These are phyloP conservation scores for Cichlasoma orientale DNA, from an alignment of 2,797 vertebrate species.

Conservation along the genomic window DNA sequence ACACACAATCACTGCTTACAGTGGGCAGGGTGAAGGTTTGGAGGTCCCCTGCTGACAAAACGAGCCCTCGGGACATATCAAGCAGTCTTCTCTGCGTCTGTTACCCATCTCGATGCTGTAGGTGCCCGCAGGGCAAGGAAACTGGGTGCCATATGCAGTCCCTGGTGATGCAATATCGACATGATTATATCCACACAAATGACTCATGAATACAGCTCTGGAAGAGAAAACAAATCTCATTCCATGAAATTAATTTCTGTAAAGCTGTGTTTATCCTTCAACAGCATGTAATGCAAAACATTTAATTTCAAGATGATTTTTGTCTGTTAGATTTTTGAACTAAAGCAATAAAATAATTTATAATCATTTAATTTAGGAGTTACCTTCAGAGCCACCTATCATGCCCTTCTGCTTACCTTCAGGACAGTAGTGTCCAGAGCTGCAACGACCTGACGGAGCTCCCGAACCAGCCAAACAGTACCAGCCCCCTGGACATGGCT, in stretches of 20 bases:
- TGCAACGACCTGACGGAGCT: conserved; percentile 84
- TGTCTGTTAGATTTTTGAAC: not conserved
- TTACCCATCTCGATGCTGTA: conserved; percentile 86
- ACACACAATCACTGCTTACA: conserved; percentile 75
- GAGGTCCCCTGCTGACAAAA: conserved; percentile 87
- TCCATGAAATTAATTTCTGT: not conserved
- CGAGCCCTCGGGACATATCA: conserved; percentile 84
- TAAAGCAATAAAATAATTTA: not conserved
- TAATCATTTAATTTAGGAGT: not conserved
- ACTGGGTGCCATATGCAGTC: conserved; percentile 83
- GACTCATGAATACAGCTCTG: conserved; percentile 36
- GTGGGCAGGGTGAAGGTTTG: conserved; percentile 86
- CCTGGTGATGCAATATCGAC: conserved; percentile 75
- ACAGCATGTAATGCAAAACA: not conserved
- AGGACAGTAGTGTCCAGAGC: conserved; percentile 88
- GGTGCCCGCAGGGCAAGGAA: conserved; percentile 87
- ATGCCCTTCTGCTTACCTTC: conserved; percentile 72
- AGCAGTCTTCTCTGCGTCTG: conserved; percentile 79
- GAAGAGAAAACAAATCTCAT: conserved; percentile 4
- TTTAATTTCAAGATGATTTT: not conserved
- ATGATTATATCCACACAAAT: conserved; percentile 32
- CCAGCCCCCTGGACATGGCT: conserved; percentile 84
- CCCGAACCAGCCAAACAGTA: conserved; percentile 86
- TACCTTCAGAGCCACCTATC: not conserved
- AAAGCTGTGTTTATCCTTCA: not conserved